Evolutionary conservation across 2,888 invertebrate genomes (phyloP).

Genomic region (Augochlorella aurata): DNA sequence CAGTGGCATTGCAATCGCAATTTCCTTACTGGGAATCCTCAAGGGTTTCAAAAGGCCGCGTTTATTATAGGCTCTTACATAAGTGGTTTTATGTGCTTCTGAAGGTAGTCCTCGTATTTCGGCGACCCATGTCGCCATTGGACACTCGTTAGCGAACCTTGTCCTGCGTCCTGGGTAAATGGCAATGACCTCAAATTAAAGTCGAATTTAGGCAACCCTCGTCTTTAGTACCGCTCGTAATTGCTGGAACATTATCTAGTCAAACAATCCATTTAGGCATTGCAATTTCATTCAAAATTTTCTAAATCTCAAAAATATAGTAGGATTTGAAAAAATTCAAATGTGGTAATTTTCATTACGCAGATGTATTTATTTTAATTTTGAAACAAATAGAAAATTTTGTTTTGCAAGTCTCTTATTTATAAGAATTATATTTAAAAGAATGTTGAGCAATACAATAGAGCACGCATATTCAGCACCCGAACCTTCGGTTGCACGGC

Average conservation of each 20-base stretch:
- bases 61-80: slow-evolving; percentile 39
- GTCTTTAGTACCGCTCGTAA: neutral
- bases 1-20: slow-evolving; percentile 18
- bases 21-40: slow-evolving; percentile 13
- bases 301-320: too few species aligned
- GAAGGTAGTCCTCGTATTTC: slow-evolving; percentile 25
- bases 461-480: neutral
- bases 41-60: slow-evolving; percentile 29
- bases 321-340: too few species aligned
- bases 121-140: slow-evolving; percentile 6
- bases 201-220: neutral
- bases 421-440: neutral
- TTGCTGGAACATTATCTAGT: neutral
- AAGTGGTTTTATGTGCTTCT: slow-evolving; percentile 38
- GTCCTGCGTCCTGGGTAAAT: neutral
- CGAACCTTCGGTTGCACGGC: neutral
- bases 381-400: too few species aligned
- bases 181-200: neutral
- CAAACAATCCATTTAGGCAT: neutral
- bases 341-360: too few species aligned
- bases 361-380: too few species aligned
- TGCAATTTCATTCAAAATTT: too few species aligned
- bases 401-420: too few species aligned
- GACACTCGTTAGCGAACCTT: neutral
- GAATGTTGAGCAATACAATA: neutral